A percentile compares a stretch with the other conserved stretches of the same genome.
phyloP scores from a whole-genome alignment of 2,888 invertebrate species.

The Spodoptera littoralis region DNA sequence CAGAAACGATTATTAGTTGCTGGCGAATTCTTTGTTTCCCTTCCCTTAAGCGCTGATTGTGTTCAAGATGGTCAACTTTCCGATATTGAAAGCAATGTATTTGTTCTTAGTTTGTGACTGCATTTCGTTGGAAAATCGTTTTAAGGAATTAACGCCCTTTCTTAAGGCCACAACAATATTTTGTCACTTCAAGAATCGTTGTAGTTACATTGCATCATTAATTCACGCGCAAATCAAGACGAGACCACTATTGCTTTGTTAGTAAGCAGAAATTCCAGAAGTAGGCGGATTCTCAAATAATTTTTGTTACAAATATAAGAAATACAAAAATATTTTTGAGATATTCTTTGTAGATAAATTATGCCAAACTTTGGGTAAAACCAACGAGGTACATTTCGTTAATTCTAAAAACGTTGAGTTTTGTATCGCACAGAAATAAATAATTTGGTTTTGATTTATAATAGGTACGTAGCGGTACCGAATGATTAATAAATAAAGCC shows the following conservation, averaged over 20 bases:
- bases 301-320: background rate
- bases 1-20: no score
- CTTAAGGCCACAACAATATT: slow-evolving; percentile 2
- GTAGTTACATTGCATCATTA: slow-evolving; percentile 18
- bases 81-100: background rate
- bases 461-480: no score
- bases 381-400: no score
- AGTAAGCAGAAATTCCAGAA: slow-evolving; percentile 1
- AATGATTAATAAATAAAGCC: slow-evolving; percentile 49
- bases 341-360: background rate
- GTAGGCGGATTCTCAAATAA: slow-evolving; percentile 16
- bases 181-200: slow-evolving; percentile 7
- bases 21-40: background rate
- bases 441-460: background rate
- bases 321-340: slow-evolving; percentile 14
- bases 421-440: no score
- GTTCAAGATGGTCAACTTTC: slow-evolving; percentile 5
- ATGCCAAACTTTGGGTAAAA: background rate
- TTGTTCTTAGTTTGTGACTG: slow-evolving; percentile 5
- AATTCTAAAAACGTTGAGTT: background rate
- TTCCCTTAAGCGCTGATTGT: slow-evolving; percentile 1
- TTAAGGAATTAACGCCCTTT: background rate
- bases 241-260: slow-evolving; percentile 7
- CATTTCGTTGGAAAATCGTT: slow-evolving; percentile 4
- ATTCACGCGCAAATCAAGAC: slow-evolving; percentile 8